Evolutionary conservation across 2,797 vertebrate species (phyloP).

Genomic region (Thamnophis elegans): DNA sequence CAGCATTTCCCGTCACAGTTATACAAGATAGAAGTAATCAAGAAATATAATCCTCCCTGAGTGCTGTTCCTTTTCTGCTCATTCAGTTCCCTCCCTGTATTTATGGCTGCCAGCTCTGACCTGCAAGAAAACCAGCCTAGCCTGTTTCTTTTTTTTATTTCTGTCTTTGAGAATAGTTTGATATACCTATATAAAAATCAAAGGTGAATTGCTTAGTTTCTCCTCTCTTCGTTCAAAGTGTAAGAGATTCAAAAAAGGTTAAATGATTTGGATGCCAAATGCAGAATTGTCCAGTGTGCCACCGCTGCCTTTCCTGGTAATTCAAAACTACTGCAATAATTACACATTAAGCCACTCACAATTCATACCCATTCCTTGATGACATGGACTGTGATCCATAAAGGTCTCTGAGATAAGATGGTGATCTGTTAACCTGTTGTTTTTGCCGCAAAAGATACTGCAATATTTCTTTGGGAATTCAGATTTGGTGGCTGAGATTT

Average conservation of each 20-base stretch:
- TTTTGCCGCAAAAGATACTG: background rate
- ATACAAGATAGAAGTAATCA: background rate
- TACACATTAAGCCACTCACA: background rate
- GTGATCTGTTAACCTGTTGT: background rate
- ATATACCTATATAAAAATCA: background rate
- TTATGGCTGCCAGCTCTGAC: background rate
- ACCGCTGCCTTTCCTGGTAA: background rate
- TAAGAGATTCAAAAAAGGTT: background rate
- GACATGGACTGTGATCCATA: background rate
- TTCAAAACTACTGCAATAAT: background rate
- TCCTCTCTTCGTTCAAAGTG: background rate
- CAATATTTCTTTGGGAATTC: background rate
- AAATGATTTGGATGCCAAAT: background rate
- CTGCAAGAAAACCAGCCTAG: background rate
- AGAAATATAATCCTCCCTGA: background rate
- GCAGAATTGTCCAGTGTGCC: background rate
- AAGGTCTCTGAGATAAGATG: background rate
- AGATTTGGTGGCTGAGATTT: background rate
- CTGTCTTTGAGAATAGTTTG: background rate
- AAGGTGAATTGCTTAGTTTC: background rate
- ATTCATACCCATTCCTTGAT: background rate
- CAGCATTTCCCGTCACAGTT: background rate
- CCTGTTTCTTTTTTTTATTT: background rate
- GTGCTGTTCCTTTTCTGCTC: background rate
- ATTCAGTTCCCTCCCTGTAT: background rate